Percentiles rank a stretch among this genome's conserved stretches.
Conservation (phyloP, 2,113 vertebrate genomes). For the Pao palembangensis region DNA sequence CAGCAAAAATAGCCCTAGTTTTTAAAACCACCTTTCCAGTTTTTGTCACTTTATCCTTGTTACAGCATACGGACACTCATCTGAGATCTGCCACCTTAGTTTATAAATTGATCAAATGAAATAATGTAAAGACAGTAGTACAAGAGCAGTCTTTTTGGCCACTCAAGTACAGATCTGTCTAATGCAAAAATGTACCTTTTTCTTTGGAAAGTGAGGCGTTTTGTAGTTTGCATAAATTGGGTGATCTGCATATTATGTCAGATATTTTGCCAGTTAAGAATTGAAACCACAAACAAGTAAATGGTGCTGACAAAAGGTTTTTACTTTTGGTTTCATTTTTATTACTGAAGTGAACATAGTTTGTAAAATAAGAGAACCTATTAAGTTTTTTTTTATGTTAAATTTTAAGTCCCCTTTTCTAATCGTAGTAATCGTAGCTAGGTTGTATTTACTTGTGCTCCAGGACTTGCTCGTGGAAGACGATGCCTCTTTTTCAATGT, state of each 20-base stretch:
- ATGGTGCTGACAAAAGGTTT: slow-evolving; percentile 72
- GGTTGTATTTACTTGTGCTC: slow-evolving; percentile 57
- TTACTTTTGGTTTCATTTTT: slow-evolving; percentile 64
- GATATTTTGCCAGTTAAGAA: slow-evolving; percentile 21
- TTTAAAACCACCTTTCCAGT: slow-evolving; percentile 28
- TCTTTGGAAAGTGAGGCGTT: slow-evolving; percentile 21
- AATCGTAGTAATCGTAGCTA: slow-evolving; percentile 68
- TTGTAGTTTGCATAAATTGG: slow-evolving; percentile 38
- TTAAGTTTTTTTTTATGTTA: slow-evolving; percentile 57
- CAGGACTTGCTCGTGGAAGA: slow-evolving; percentile 61
- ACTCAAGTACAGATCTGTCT: slow-evolving; percentile 3
- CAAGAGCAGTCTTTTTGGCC: slow-evolving; percentile 1
- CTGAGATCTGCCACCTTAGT: slow-evolving; percentile 13
- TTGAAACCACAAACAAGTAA: slow-evolving; percentile 35
- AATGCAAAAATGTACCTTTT: slow-evolving; percentile 31
- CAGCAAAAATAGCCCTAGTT: slow-evolving; percentile 41
- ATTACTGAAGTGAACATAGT: slow-evolving; percentile 72
- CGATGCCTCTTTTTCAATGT: slow-evolving; percentile 73
- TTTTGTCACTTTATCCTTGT: slow-evolving; percentile 33
- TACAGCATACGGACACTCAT: slow-evolving; percentile 28
- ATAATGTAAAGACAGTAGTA: neutral
- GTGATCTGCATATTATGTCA: slow-evolving; percentile 18
- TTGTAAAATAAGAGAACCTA: slow-evolving; percentile 74
- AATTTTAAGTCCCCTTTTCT: slow-evolving; percentile 67
- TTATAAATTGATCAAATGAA: slow-evolving; percentile 6